phyloP scores from a whole-genome alignment of 2,888 invertebrate species.

The Malthinus seriepunctatus region DNA sequence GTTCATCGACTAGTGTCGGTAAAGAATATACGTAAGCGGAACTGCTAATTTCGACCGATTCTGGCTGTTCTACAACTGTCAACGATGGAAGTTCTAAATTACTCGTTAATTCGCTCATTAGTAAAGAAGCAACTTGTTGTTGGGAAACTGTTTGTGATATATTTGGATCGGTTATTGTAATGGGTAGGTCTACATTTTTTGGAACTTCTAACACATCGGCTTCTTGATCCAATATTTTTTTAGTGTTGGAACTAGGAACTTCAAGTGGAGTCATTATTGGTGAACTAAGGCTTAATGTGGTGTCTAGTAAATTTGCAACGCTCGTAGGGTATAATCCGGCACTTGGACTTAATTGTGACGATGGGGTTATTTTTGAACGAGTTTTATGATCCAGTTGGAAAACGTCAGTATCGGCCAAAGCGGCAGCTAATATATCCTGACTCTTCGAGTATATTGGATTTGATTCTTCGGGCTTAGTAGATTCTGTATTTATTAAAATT shows the following conservation, averaged over 20 bases:
- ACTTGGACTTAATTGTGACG: constrained; percentile 61
- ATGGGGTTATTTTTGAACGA: constrained; percentile 55
- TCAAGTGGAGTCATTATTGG: constrained; percentile 84
- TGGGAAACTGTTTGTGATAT: constrained; percentile 62
- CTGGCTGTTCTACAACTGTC: constrained; percentile 66
- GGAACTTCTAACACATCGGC: constrained; percentile 58
- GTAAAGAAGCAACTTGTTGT: constrained; percentile 47
- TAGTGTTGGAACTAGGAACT: constrained; percentile 61
- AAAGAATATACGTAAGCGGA: constrained; percentile 50
- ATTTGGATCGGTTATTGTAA: constrained; percentile 76
- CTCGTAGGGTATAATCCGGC: constrained; percentile 63
- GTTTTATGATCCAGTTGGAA: constrained; percentile 61
- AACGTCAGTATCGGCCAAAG: constrained; percentile 74
- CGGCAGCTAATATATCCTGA: constrained; percentile 75
- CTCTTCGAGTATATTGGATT: constrained; percentile 55
- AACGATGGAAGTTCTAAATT: constrained; percentile 70
- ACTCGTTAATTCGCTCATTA: constrained; percentile 45
- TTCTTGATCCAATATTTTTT: constrained; percentile 49
- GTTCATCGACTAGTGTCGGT: constrained; percentile 47
- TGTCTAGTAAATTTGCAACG: constrained; percentile 70
- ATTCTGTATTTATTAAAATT: constrained; percentile 52
- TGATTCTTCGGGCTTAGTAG: constrained; percentile 45
- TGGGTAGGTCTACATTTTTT: constrained; percentile 73
- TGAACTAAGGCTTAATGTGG: constrained; percentile 74
- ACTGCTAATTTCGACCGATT: constrained; percentile 49